These are phyloP conservation scores for Hydriomena furcata DNA, from an alignment of 2,888 invertebrate species.

Conservation along the genomic window DNA sequence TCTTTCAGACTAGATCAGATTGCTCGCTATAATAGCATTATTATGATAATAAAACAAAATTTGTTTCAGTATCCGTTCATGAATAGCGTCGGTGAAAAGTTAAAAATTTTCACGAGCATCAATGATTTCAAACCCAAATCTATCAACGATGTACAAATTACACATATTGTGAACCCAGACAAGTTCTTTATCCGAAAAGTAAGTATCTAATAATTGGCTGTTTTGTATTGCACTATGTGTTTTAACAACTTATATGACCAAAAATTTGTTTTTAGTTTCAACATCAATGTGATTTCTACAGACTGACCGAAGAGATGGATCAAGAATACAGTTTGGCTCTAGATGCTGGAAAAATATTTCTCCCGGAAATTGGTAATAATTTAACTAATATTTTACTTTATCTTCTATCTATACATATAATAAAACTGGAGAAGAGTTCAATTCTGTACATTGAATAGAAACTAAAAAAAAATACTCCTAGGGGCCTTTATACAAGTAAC, in stretches of 20 bases:
- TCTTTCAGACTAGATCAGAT: too few relatives aligned
- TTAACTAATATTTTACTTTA: not conserved
- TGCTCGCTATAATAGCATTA: too few relatives aligned
- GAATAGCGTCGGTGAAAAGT: conserved; percentile 53
- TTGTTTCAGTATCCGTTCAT: conserved; percentile 59
- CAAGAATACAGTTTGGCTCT: conserved; percentile 57
- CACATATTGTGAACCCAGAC: conserved; percentile 85
- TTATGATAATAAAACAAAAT: too few relatives aligned
- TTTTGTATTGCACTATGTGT: too few relatives aligned
- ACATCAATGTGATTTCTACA: conserved; percentile 59
- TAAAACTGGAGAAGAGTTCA: too few relatives aligned
- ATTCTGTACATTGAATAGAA: too few relatives aligned
- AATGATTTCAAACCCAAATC: conserved; percentile 62
- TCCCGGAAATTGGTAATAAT: conserved; percentile 76
- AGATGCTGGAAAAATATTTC: conserved; percentile 58
- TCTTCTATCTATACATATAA: too few relatives aligned
- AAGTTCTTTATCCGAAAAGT: conserved; percentile 88
- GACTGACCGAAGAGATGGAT: conserved; percentile 73
- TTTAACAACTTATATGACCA: too few relatives aligned
- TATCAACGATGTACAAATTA: conserved; percentile 78
- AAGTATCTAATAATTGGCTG: too few relatives aligned
- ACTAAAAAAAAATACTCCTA: too few relatives aligned
- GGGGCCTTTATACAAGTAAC: too few relatives aligned
- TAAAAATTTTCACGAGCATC: conserved; percentile 54
- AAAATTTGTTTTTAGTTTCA: conserved; percentile 53